Evolutionary conservation across 2,113 vertebrate genomes (phyloP), one percentile per base, ranked within the genome.

Genomic region (Sturnus vulgaris): DNA sequence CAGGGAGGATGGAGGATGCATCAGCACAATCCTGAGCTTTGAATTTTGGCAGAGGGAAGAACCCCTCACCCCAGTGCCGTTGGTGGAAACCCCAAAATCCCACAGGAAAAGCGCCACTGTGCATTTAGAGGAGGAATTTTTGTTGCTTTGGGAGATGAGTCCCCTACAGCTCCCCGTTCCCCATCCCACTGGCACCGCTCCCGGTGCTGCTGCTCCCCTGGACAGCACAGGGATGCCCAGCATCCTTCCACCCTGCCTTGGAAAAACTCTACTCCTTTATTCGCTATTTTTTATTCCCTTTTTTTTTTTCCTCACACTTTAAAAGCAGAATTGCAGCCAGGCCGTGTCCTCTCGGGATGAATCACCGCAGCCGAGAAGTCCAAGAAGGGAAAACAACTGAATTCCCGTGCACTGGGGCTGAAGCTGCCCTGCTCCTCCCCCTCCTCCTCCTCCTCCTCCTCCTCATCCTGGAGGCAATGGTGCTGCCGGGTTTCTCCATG

Each of bases 201-300:
- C 49, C 0, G 0, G 33, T 0, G 0, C 42, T 47, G 73, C 65
- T 30, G 3, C 40, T 76, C 28, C 27, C 44, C 3, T 6, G 55
- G 55, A 22, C 11, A 8, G 63, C 82, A 23, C 19, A 0, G 3
- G 76, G 76, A 42, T 83, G 47, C 68, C 55, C 63, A 6, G 31
- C 63, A n/a, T 72, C 91, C 64, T 59, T 47, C 63, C 50, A 25
- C 46, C 37, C 76, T 82, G 13, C 57, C 71, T 77, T 39, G 28
- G 6, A 37, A 70, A 66, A 56, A 24, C 17, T 13, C 55, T 1
- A 22, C 40, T 82, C 61, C 53, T 79, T 61, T 13, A 17, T 20
- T 57, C 50, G 28, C 16, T 16, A 52, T 52, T 28, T 87, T 60
- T 64, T 40, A 40, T 49, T 70, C 75, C 85, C 50, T 10, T 88